Evolutionary conservation across 2,113 vertebrate species (phyloP).

Genomic region (Cariama cristata): DNA sequence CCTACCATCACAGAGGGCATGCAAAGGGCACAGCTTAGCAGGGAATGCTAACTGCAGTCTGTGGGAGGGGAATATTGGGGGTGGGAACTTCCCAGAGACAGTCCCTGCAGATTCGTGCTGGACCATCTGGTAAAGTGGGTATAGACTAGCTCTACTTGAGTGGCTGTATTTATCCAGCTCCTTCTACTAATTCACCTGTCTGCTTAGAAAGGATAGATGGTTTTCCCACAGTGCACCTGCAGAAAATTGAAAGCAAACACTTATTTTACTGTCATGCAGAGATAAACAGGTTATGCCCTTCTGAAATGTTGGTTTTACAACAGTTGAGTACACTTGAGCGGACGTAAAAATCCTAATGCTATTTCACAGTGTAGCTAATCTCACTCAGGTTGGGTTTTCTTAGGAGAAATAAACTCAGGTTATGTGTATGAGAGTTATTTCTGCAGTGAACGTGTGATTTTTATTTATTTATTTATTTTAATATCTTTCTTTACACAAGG

Average conservation of each 20-base stretch:
- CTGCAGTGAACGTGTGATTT: background rate
- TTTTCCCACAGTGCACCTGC: background rate
- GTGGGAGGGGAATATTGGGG: background rate
- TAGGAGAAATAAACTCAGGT: background rate
- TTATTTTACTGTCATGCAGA: background rate
- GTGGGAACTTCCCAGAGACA: background rate
- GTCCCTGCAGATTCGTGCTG: background rate
- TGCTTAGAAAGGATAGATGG: background rate
- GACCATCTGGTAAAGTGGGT: background rate
- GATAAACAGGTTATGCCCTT: background rate
- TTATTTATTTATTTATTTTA: background rate
- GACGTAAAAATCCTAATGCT: background rate
- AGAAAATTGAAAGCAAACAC: background rate
- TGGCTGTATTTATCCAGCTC: background rate
- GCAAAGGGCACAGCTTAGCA: background rate
- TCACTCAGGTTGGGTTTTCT: background rate
- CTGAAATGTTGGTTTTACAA: conserved; percentile 1
- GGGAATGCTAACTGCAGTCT: background rate
- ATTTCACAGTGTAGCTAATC: background rate
- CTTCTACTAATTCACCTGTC: background rate
- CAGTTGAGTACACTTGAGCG: background rate
- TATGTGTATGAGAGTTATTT: background rate
- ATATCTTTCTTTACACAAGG: background rate
- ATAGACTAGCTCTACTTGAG: background rate
- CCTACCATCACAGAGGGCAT: background rate